A percentile compares a stretch with the other conserved stretches of the same genome.
Conservation (phyloP, 2,113 vertebrate species). For the Chaetodon trifascialis region DNA sequence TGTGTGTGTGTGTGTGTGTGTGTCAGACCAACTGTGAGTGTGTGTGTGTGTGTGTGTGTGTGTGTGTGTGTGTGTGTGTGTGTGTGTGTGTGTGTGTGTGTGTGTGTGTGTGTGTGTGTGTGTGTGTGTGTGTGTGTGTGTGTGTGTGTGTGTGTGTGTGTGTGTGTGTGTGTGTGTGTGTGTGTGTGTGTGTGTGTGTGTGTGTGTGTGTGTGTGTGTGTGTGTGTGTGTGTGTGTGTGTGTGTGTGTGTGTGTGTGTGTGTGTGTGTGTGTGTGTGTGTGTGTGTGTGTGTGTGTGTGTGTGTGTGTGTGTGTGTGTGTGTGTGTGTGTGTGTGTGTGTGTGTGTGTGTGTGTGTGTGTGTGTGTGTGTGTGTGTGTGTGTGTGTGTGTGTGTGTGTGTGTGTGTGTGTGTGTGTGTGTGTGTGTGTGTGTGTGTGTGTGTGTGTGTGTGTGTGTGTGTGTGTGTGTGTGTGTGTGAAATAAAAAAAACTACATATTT, state of each 20-base stretch:
- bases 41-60: conserved; percentile 20
- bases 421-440: conserved; percentile 23
- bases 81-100: no score
- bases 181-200: conserved; percentile 45
- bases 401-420: conserved; percentile 3
- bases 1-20: no score
- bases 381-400: conserved; percentile 14
- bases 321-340: conserved; percentile 12
- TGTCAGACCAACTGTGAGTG: conserved; percentile 11
- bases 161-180: no score
- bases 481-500: no score
- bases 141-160: conserved; percentile 24
- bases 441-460: no score
- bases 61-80: no score
- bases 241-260: conserved; percentile 35
- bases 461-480: conserved; percentile 42
- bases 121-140: conserved; percentile 7
- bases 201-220: neutral
- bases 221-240: conserved; percentile 5
- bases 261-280: no score
- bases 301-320: conserved; percentile 1
- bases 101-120: conserved; percentile 15
- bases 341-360: conserved; percentile 40
- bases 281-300: conserved; percentile 32
- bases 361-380: no score